These are phyloP conservation scores for Callionymus lyra DNA, from an alignment of 2,113 vertebrate genomes.

Conservation along the genomic window DNA sequence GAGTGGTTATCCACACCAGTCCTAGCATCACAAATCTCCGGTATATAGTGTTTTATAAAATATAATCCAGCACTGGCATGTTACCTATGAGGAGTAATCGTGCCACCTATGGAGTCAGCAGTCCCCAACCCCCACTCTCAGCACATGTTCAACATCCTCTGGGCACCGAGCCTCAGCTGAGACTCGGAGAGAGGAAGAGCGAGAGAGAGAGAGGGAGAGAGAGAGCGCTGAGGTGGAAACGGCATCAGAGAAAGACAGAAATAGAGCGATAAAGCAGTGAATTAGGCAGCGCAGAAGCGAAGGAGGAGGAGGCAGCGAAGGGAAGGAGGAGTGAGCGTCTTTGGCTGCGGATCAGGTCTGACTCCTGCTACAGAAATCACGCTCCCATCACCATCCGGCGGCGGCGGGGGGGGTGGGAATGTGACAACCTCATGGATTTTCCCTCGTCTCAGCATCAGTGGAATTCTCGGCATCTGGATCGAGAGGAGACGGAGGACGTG, in stretches of 20 bases:
- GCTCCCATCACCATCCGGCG: neutral
- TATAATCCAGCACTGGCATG: neutral
- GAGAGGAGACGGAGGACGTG: slow-evolving; percentile 13
- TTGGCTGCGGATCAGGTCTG: slow-evolving; percentile 15
- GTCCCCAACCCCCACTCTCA: slow-evolving; percentile 51
- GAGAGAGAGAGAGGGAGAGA: slow-evolving; percentile 24
- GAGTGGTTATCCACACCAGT: too few relatives aligned
- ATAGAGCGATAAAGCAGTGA: slow-evolving; percentile 57
- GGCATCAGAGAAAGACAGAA: slow-evolving; percentile 55
- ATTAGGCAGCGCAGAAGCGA: slow-evolving; percentile 21
- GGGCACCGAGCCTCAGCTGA: slow-evolving; percentile 53
- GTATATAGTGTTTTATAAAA: too few relatives aligned
- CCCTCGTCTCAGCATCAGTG: slow-evolving; percentile 8
- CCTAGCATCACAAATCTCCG: too few relatives aligned
- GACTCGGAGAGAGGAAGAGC: slow-evolving; percentile 28
- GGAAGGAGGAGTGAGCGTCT: slow-evolving; percentile 16
- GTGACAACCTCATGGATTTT: slow-evolving; percentile 35
- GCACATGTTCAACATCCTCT: slow-evolving; percentile 62
- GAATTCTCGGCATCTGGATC: slow-evolving; percentile 24
- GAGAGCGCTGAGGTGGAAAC: slow-evolving; percentile 49
- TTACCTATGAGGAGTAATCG: slow-evolving; percentile 26
- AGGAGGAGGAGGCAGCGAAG: slow-evolving; percentile 3
- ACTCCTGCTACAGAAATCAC: neutral
- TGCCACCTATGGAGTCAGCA: slow-evolving; percentile 58
- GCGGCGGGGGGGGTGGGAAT: slow-evolving; percentile 22